These are phyloP conservation scores for Corythaeola cristata DNA, from an alignment of 2,113 vertebrate species.

Conservation along the genomic window DNA sequence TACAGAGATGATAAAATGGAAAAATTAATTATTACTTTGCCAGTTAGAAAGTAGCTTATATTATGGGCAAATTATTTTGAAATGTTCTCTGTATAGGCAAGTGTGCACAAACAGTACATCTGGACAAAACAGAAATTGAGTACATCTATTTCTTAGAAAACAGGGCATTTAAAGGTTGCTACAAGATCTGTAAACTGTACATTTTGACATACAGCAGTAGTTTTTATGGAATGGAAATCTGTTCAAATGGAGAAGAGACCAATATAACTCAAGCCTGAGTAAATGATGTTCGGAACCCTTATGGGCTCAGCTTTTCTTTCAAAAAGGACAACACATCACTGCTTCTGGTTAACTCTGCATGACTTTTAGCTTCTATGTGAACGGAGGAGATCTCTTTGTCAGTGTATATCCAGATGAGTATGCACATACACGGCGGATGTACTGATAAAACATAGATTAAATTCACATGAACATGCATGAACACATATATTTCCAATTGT, in stretches of 20 bases:
- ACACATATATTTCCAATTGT: background rate
- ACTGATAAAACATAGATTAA: background rate
- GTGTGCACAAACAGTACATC: slow-evolving; percentile 29
- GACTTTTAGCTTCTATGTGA: background rate
- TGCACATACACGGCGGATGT: background rate
- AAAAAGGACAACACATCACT: background rate
- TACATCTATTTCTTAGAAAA: background rate
- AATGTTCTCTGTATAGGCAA: slow-evolving; percentile 18
- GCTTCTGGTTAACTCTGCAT: background rate
- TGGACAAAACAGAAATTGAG: background rate
- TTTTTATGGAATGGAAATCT: background rate
- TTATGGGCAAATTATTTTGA: slow-evolving; percentile 45
- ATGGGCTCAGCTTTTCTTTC: background rate
- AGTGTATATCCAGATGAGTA: background rate
- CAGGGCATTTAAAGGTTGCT: background rate
- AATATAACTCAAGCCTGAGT: background rate
- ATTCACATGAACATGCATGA: background rate
- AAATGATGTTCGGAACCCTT: background rate
- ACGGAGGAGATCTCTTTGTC: background rate
- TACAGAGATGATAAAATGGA: slow-evolving; percentile 19
- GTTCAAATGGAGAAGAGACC: background rate
- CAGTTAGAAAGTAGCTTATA: slow-evolving; percentile 58
- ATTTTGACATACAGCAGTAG: background rate
- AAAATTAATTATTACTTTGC: slow-evolving; percentile 66
- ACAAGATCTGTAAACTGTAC: background rate